phyloP scores from a whole-genome alignment of 2,113 vertebrate species.

The Climacteris rufus region DNA sequence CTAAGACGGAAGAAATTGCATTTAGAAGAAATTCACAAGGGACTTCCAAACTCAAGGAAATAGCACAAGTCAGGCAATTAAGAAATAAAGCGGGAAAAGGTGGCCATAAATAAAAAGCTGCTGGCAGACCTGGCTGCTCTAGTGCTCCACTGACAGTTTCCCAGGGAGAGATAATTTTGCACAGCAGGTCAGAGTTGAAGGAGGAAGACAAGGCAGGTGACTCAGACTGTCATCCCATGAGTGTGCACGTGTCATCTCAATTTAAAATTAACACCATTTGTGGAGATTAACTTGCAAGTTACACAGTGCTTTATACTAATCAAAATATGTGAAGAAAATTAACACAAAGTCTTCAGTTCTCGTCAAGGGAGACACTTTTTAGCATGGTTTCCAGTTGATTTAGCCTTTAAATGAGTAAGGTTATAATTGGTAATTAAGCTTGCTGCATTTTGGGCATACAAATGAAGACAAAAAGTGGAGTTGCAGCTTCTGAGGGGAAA shows the following conservation, averaged over 20 bases:
- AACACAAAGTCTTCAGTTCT: constrained; percentile 20
- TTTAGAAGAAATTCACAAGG: background rate
- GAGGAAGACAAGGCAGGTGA: background rate
- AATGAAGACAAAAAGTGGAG: constrained; percentile 39
- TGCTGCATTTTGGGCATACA: constrained; percentile 29
- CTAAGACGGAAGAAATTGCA: background rate
- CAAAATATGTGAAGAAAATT: constrained; percentile 53
- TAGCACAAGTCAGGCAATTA: background rate
- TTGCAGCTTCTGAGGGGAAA: constrained; percentile 17
- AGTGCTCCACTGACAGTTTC: background rate
- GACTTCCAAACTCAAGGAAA: background rate
- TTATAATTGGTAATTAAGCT: constrained; percentile 58
- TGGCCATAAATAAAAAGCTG: background rate
- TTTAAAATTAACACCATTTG: constrained; percentile 51
- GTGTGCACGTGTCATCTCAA: background rate
- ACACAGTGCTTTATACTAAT: constrained; percentile 12
- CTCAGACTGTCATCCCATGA: background rate
- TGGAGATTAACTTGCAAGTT: constrained; percentile 21
- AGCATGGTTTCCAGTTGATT: constrained; percentile 39
- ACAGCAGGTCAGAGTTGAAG: background rate
- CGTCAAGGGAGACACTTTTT: constrained; percentile 31
- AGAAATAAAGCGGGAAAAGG: background rate
- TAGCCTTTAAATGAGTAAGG: constrained; percentile 43
- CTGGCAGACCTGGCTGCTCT: background rate
- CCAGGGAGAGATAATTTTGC: background rate